Conservation (phyloP, 2,797 vertebrate species). For the Gadopsis bispinosus region DNA sequence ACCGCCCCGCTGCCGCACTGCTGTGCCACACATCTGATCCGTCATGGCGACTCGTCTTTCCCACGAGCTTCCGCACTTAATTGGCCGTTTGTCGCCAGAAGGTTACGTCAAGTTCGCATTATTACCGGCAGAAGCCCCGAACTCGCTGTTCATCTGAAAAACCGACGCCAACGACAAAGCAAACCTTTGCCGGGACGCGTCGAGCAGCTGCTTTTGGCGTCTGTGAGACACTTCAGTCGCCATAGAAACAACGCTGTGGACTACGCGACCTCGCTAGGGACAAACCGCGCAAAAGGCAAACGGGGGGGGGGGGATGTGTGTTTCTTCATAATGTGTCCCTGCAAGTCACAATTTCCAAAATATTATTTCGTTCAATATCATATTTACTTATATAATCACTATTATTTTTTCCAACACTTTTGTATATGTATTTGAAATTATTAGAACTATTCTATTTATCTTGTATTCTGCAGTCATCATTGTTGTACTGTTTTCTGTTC, state of each 20-base stretch:
- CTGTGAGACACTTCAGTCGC: conserved; percentile 39
- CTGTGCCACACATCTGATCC: conserved; percentile 70
- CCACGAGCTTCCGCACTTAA: no score
- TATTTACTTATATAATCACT: no score
- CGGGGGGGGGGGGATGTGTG: not conserved
- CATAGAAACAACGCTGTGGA: conserved; percentile 72
- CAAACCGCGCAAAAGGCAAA: conserved; percentile 54
- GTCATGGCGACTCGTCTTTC: conserved; percentile 15
- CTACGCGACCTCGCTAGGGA: conserved; percentile 51
- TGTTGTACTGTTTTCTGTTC: not conserved
- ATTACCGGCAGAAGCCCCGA: fast-evolving
- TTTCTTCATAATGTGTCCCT: fast-evolving
- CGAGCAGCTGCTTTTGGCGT: conserved; percentile 12
- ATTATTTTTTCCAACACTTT: no score
- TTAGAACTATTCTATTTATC: not conserved
- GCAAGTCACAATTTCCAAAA: not conserved
- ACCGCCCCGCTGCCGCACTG: conserved; percentile 81
- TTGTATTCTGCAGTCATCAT: not conserved
- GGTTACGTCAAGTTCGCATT: no score
- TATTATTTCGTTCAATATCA: not conserved
- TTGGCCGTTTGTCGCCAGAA: not conserved
- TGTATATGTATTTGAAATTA: not conserved
- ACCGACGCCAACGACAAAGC: no score
- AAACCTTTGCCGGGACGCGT: no score
- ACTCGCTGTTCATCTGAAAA: not conserved